Evolutionary conservation across 2,113 vertebrate species (phyloP).

Genomic region (Indicator maculatus): DNA sequence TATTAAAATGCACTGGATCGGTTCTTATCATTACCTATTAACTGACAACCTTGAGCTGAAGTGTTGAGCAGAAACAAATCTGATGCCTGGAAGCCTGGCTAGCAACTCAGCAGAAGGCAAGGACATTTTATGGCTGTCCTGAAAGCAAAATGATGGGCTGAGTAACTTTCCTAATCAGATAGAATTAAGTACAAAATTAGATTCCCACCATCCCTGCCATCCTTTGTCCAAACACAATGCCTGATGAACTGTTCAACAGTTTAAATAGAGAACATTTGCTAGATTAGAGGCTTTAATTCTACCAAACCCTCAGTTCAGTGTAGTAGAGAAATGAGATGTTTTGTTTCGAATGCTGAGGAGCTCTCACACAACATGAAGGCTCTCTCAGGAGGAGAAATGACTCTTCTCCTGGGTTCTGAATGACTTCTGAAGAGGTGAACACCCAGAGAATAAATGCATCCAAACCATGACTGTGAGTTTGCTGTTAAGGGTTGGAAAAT

Average conservation of each 20-base stretch:
- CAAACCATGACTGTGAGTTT: background rate
- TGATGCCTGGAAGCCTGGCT: background rate
- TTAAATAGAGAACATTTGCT: background rate
- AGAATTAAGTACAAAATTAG: background rate
- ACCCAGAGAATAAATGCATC: background rate
- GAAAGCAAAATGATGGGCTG: background rate
- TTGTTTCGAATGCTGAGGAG: background rate
- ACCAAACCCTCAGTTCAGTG: background rate
- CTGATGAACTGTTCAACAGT: background rate
- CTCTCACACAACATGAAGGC: background rate
- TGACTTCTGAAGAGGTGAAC: background rate
- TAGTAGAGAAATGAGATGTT: background rate
- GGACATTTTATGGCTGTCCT: background rate
- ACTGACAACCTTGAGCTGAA: constrained; percentile 41
- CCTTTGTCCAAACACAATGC: background rate
- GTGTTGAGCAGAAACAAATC: background rate
- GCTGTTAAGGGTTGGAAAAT: background rate
- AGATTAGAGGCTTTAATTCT: background rate
- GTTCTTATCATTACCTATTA: constrained; percentile 41
- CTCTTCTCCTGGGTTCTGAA: background rate
- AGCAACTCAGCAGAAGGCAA: background rate
- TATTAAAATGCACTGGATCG: constrained; percentile 34
- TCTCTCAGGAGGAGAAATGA: background rate
- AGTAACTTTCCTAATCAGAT: constrained; percentile 3
- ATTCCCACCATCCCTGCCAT: background rate